Evolutionary conservation across 1,140 invertebrate genomes (phyloP), one percentile per base, ranked within the genome.

Genomic region (Drosophila navojoa): DNA sequence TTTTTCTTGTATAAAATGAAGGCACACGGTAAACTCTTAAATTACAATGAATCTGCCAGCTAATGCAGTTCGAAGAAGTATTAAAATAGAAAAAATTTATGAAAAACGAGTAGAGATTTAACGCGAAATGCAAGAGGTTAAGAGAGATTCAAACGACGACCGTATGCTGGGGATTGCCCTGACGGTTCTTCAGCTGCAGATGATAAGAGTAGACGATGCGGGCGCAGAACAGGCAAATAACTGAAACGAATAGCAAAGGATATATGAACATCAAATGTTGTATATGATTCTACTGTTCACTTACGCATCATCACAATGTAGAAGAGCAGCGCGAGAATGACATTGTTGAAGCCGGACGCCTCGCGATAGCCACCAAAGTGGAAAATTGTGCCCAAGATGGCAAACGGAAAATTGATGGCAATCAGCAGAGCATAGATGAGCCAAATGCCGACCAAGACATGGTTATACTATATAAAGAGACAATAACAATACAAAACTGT

Each of bases 141-240:
- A 19, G 27, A 29, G 27, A 76, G 49, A 50, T 29, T 85, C 49
- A 90, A 68, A 90, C 74, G 35, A 91, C 89, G 22, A 58, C 50
- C 16, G 69, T 40, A 49, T 76, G 64, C 3, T 71, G 74, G 5
- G 82, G 74, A n/a, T 45, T 62, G 6, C 66, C 32, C 22, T 81
- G 59, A 6, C 61, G 71, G 16, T 84, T 84, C 64, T 87, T 82
- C 25, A 90, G 82, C 50, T 81, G 77, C 38, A 91, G 11, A 45
- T 70, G 67, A 44, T 76, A 73, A n/a, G 87, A 90, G 67, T 90
- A 90, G 25, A 90, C 75, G n/a, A 90, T 38, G 47, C 87, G 87
- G 2, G 82, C 54, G 54, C 69, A 81, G 53, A 80, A 90, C 10
- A 68, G 38, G 13, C 58, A 16, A 15, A 90, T 32, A 5, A 81